These are phyloP conservation scores for Tachysurus fulvidraco DNA, from an alignment of 2,113 vertebrate species.

Conservation along the genomic window DNA sequence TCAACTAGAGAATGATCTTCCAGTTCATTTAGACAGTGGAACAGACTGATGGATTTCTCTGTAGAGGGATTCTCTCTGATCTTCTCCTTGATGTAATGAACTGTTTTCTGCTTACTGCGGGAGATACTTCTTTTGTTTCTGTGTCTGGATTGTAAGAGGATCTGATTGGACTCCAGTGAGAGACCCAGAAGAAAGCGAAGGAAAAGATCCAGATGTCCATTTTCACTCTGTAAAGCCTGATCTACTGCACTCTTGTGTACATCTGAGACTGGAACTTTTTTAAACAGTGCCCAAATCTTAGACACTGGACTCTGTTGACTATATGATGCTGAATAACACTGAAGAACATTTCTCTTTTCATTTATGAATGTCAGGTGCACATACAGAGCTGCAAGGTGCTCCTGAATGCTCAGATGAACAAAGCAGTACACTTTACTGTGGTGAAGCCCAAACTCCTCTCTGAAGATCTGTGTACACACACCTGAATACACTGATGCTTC, in stretches of 20 bases:
- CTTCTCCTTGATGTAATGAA: background rate
- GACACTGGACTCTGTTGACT: too few species aligned
- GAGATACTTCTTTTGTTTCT: background rate
- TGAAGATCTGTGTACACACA: conserved; percentile 1
- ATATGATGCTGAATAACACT: too few species aligned
- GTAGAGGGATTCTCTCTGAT: background rate
- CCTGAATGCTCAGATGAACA: background rate
- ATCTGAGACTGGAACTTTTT: background rate
- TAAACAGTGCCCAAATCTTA: too few species aligned
- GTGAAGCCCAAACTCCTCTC: background rate
- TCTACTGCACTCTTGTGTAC: conserved; percentile 1
- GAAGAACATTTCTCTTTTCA: background rate
- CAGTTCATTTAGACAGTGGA: background rate
- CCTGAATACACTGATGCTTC: background rate
- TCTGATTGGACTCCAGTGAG: conserved; percentile 19
- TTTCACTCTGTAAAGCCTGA: background rate
- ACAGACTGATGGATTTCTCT: conserved; percentile 13
- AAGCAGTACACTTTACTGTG: background rate
- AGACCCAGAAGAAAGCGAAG: background rate
- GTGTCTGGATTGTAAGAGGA: background rate
- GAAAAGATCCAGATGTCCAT: conserved; percentile 7
- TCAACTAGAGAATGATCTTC: background rate
- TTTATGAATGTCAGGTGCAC: background rate
- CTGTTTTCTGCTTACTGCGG: background rate
- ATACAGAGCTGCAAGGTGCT: background rate